A percentile compares a stretch with the other conserved stretches of the same genome.
Evolutionary conservation across 2,113 vertebrate genomes (phyloP).

Genomic region (Dasyornis broadbenti): DNA sequence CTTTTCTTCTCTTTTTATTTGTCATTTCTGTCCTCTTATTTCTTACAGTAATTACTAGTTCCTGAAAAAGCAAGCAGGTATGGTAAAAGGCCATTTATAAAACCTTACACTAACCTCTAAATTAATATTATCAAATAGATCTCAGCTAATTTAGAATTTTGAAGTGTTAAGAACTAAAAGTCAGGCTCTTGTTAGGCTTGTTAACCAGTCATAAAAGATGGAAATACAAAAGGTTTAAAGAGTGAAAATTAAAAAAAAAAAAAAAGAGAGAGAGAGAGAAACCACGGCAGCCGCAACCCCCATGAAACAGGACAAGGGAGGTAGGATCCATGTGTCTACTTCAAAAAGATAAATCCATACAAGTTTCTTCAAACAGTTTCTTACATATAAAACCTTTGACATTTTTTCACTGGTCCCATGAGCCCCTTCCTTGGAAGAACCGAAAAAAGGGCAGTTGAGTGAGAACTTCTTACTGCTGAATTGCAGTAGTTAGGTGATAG

Average conservation of each 20-base stretch:
- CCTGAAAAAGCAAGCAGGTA: accelerated
- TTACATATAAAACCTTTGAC: neutral
- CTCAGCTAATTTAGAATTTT: neutral
- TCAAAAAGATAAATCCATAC: neutral
- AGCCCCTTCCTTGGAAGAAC: neutral
- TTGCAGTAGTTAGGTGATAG: neutral
- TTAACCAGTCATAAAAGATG: neutral
- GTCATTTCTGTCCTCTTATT: neutral
- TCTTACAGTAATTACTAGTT: neutral
- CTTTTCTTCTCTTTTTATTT: neutral
- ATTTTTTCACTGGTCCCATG: no score
- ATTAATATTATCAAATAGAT: neutral
- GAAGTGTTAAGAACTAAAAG: neutral
- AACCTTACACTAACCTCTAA: neutral
- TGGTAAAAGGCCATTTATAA: neutral
- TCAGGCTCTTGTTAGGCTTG: accelerated
- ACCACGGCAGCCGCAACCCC: neutral
- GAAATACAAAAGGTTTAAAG: neutral
- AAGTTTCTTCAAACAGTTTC: neutral
- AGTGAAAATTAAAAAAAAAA: neutral
- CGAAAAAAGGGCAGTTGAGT: neutral
- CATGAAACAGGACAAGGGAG: neutral
- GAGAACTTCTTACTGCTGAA: neutral
- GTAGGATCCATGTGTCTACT: neutral
- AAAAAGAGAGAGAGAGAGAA: accelerated